Percentiles rank a stretch among this genome's conserved stretches.
These are phyloP conservation scores for Oreotrochilus melanogaster DNA, from an alignment of 2,113 vertebrate species.

Conservation along the genomic window DNA sequence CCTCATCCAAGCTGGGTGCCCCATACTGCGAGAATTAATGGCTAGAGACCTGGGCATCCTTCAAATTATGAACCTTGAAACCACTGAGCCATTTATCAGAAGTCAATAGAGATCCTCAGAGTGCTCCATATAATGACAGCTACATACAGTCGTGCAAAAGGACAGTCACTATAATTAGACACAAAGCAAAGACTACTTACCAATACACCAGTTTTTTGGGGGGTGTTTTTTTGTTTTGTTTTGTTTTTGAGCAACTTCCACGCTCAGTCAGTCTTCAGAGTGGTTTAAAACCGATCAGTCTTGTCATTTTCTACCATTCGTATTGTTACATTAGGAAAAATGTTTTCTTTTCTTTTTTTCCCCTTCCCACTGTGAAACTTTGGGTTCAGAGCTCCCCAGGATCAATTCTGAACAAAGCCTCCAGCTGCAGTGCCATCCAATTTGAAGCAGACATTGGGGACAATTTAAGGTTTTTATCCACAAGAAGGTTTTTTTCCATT, in stretches of 20 bases:
- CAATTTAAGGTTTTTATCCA: conserved; percentile 99
- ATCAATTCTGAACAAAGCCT: conserved; percentile 99
- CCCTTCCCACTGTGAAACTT: conserved; percentile 96
- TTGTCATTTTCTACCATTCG: conserved; percentile 97
- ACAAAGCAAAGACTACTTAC: conserved; percentile 98
- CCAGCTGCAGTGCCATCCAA: conserved; percentile 99
- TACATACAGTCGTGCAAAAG: conserved; percentile 86
- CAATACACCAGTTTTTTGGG: conserved; percentile 82
- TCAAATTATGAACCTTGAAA: conserved; percentile 88
- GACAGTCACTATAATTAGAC: conserved; percentile 89
- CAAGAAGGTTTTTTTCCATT: conserved; percentile 99
- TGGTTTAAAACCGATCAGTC: conserved; percentile 89
- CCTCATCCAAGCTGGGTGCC: conserved; percentile 80
- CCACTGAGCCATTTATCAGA: conserved; percentile 87
- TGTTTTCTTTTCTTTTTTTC: conserved; percentile 92
- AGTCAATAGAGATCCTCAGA: conserved; percentile 86
- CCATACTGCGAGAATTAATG: conserved; percentile 88
- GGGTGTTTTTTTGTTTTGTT: conserved; percentile 73
- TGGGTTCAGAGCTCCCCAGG: conserved; percentile 98
- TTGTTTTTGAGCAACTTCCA: conserved; percentile 85
- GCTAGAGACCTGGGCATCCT: conserved; percentile 85
- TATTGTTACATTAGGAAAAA: conserved; percentile 98
- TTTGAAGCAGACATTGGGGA: conserved; percentile 99
- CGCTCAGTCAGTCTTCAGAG: conserved; percentile 87
- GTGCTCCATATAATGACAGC: conserved; percentile 87